phyloP scores from a whole-genome alignment of 2,113 vertebrate species.

The Pygoscelis adeliae region DNA sequence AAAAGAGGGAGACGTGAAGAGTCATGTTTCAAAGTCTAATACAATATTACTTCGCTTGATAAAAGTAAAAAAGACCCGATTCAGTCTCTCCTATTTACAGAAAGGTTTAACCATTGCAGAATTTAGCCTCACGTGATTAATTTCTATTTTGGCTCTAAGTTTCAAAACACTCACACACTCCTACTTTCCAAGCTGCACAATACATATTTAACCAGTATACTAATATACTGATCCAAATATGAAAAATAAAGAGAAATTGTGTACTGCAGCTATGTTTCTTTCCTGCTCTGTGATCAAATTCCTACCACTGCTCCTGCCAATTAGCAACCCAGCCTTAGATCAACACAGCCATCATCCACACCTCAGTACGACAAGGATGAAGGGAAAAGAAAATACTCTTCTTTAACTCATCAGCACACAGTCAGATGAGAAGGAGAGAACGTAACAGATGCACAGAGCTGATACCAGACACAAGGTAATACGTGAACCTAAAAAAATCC shows the following conservation, averaged over 20 bases:
- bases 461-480: neutral
- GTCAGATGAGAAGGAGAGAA: neutral
- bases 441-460: neutral
- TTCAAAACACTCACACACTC: neutral
- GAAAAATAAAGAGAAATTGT: neutral
- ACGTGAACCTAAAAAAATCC: neutral
- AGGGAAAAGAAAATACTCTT: neutral
- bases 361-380: no score
- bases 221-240: neutral
- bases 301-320: neutral
- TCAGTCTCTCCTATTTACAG: neutral
- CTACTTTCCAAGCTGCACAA: neutral
- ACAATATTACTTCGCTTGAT: neutral
- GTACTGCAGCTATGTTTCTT: neutral
- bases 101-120: neutral
- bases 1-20: neutral
- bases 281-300: neutral
- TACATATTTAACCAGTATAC: no score
- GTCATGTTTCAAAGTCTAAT: neutral
- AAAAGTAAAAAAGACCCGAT: neutral
- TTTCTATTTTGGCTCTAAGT: neutral
- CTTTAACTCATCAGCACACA: neutral
- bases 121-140: neutral
- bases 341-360: neutral
- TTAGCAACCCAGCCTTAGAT: neutral